Conservation (phyloP, 2,888 invertebrate species). For the Nomada fucata region DNA sequence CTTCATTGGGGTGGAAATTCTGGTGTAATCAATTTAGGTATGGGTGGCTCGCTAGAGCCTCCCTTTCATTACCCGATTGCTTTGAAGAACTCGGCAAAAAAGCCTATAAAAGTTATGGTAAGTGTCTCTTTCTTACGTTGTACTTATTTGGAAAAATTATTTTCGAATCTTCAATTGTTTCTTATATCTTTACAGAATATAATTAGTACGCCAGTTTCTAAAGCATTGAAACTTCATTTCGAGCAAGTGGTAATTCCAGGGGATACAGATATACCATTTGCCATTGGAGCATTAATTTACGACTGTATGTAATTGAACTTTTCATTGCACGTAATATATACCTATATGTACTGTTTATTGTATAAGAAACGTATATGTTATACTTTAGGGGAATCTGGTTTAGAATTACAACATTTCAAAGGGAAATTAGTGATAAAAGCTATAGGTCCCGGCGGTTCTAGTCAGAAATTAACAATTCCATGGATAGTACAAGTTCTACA, state of each 20-base stretch:
- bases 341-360: background rate
- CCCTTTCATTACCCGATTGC: constrained; percentile 87
- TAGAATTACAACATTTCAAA: constrained; percentile 85
- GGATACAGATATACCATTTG: constrained; percentile 86
- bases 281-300: constrained; percentile 89
- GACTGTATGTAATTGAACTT: constrained; percentile 86
- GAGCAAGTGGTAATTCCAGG: constrained; percentile 88
- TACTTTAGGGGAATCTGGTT: constrained; percentile 86
- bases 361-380: background rate
- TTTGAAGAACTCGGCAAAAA: constrained; percentile 89
- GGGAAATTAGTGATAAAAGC: constrained; percentile 86
- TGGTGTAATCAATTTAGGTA: constrained; percentile 92
- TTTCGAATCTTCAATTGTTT: background rate
- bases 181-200: constrained; percentile 83
- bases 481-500: constrained; percentile 87
- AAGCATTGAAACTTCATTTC: constrained; percentile 89
- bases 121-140: constrained; percentile 64
- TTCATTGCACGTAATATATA: background rate
- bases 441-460: constrained; percentile 81
- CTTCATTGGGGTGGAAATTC: constrained; percentile 90
- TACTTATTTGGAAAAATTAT: background rate
- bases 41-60: constrained; percentile 89
- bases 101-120: constrained; percentile 89
- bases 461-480: constrained; percentile 86
- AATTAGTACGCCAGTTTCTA: constrained; percentile 87